Evolutionary conservation across 2,113 vertebrate species (phyloP), one percentile per base, ranked within the genome.

Genomic region (Triplophysa tibetana): DNA sequence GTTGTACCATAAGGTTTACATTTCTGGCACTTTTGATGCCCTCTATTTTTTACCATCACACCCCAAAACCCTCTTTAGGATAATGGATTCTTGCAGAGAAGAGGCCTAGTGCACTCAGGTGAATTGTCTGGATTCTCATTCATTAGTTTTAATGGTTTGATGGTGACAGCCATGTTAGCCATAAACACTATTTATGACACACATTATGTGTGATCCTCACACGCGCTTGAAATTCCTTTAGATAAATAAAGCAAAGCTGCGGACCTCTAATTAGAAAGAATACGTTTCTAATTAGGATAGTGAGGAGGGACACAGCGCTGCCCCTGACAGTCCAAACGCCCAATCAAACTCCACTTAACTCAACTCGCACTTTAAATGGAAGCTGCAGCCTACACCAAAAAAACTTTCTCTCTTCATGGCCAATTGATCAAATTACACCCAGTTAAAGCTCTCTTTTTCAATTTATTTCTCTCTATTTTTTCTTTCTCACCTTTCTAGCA

Each of bases 361-460:
- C 85, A 88, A 84, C 85, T 87, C 72, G 9, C 85, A 87, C 90
- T 92, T 91, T 86, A 89, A 82, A 88, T 85, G 41, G 17, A 65
- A 70, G 85, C 82, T 85, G 83, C 84, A 85, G 83, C 83, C 83
- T 62, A 58, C 85, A 85, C 84, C 75, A 85, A 87, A 83, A 86
- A 89, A 88, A 88, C 86, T 87, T 88, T 86, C 88, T 88, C 85
- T 88, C 89, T 92, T 92, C 90, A 93, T 91, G 92, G 88, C 88
- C 91, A 93, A 93, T 93, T 93, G 92, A 90, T 93, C 91, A 92
- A 92, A 93, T 93, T 94, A 91, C 88, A 88, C 88, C 87, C 83
- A 80, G 83, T 74, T 77, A 88, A 87, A 85, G 83, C 81, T 77
- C 58, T 82, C 73, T 78, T 29, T 83, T 64, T 72, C 77, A 80